Percentiles rank a stretch among this genome's conserved stretches.
Conservation (phyloP, 1,140 invertebrate genomes). For the Liolophura sinensis region DNA sequence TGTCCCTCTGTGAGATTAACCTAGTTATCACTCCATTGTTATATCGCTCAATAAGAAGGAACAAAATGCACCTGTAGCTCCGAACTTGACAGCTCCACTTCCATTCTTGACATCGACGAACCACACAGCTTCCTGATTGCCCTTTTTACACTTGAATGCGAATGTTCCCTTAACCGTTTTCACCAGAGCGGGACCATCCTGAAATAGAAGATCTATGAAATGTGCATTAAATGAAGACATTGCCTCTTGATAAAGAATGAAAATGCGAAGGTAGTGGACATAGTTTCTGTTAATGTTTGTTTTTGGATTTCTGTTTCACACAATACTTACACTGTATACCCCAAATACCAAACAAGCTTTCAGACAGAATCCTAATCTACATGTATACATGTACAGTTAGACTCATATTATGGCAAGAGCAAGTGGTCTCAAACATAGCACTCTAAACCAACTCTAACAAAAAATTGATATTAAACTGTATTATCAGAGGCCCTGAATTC, state of each 20-base stretch:
- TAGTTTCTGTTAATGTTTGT: background rate
- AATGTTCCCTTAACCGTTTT: constrained; percentile 86
- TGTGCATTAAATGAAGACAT: background rate
- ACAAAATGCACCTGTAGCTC: constrained; percentile 68
- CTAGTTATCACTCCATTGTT: no score
- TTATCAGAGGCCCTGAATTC: no score
- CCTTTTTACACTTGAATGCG: constrained; percentile 83
- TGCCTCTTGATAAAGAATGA: background rate
- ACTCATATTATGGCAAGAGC: no score
- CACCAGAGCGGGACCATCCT: constrained; percentile 73
- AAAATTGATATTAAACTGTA: no score
- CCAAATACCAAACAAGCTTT: no score
- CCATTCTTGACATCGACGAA: constrained; percentile 87
- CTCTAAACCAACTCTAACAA: no score
- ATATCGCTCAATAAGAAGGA: background rate
- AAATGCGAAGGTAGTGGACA: background rate
- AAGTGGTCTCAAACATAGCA: no score
- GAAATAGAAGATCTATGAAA: constrained; percentile 15
- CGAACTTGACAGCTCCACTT: constrained; percentile 80
- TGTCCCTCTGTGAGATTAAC: no score
- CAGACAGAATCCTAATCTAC: no score
- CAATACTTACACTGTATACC: background rate
- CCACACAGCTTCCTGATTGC: constrained; percentile 78
- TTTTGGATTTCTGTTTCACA: background rate
- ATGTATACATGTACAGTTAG: no score